Evolutionary conservation across 2,888 invertebrate species (phyloP).

Genomic region (Eupithecia inturbata): DNA sequence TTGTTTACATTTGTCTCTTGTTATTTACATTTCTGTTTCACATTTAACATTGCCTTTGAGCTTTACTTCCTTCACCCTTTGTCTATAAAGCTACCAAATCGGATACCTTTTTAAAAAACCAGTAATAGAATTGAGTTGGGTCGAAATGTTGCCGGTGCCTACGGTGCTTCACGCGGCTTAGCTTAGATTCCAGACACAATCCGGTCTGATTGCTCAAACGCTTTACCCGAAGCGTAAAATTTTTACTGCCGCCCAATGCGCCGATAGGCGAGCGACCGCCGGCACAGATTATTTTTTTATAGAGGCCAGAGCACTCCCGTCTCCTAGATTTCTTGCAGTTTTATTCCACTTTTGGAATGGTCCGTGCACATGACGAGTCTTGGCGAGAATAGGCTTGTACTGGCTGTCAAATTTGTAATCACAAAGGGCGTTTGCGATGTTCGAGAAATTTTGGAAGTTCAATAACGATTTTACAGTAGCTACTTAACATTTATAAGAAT

Average conservation of each 20-base stretch:
- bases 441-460: slow-evolving; percentile 13
- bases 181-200: slow-evolving; percentile 72
- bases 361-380: not conserved
- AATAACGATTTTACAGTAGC: slow-evolving; percentile 42
- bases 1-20: not conserved
- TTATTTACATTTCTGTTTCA: not conserved
- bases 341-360: slow-evolving; percentile 24
- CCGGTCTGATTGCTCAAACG: slow-evolving; percentile 78
- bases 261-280: slow-evolving; percentile 53
- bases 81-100: slow-evolving; percentile 7
- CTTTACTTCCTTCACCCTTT: not conserved
- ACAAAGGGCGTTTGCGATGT: not conserved
- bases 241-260: slow-evolving; percentile 63
- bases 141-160: slow-evolving; percentile 60
- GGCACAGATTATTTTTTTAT: slow-evolving; percentile 49
- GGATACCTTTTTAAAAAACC: slow-evolving; percentile 55
- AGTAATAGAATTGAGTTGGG: slow-evolving; percentile 60
- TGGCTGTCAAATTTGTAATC: not conserved
- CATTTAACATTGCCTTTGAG: not conserved
- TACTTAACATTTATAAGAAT: too few relatives aligned
- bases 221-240: slow-evolving; percentile 68
- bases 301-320: slow-evolving; percentile 36
- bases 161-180: slow-evolving; percentile 64
- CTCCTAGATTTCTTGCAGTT: slow-evolving; percentile 41
- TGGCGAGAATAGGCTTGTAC: not conserved